Base-by-base conservation (phyloP, 2,888 invertebrate species). In the Noctua pronuba region DNA sequence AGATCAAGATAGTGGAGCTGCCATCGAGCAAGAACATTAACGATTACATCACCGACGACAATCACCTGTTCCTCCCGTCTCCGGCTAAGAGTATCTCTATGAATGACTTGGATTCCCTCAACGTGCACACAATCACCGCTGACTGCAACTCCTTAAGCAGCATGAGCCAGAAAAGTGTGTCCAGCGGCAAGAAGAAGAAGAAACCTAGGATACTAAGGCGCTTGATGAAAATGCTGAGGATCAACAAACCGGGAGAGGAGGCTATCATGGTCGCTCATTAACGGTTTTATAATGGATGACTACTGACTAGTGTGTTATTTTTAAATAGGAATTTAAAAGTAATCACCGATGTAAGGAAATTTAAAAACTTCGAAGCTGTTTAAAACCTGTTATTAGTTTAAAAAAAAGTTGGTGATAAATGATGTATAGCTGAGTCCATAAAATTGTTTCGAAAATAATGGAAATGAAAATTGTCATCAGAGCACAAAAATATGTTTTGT, bases 1-100 rank as follows among this genome's bases (percentile, higher is more conserved):
- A 88, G 0, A 75, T 93, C 18, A 92, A 90, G 72, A 93, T 94
- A 18, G 89, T 86, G 0, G 92, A 93, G 64, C 72, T 92, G 28
- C 76, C 88, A 10, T 80, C 89, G 6, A 86, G 86, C 64, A 85
- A 79, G 74, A 80, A 82, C 62, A 83, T 85, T 44, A 74, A 80
- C 1, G 84, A 87, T 0, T 84, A 84, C n/a, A 82, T 82, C n/a
- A 74, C 7, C 21, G 85, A 84, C 0, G 84, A 86, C 7, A 83
- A 83, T 38, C 65, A 60, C 38, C 80, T 86, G 77, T 85, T 92
- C 46, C 91, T 90, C 0, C 86, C 88, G 0, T 70, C 88, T 0
- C 79, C 88, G 0, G 75, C 73, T 1, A 84, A 85, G 28, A 88
- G 90, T 16, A 73, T 86, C 4, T 93, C 92, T 2, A 82, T 90